phyloP scores from a whole-genome alignment of 2,888 invertebrate genomes.

The Melanophora roralis region DNA sequence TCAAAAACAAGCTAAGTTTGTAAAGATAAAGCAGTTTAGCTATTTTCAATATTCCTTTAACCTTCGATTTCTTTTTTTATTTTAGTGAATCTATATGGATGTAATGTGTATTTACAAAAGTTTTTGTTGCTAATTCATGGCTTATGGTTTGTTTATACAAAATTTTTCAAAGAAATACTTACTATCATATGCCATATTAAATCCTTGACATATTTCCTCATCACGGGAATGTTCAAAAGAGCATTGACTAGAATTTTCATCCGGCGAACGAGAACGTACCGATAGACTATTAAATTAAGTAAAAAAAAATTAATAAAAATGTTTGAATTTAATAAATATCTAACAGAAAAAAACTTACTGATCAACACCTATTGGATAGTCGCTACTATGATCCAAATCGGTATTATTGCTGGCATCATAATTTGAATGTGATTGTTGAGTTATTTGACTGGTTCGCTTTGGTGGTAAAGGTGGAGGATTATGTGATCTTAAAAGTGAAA shows the following conservation, averaged over 20 bases:
- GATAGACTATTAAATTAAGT: slow-evolving; percentile 78
- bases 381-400: slow-evolving; percentile 75
- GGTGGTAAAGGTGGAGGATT: slow-evolving; percentile 89
- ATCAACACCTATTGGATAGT: slow-evolving; percentile 81
- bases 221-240: slow-evolving; percentile 92
- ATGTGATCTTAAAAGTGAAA: slow-evolving; percentile 64
- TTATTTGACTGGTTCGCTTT: slow-evolving; percentile 80
- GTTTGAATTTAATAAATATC: too few species aligned
- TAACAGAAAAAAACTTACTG: slow-evolving; percentile 75
- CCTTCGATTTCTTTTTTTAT: too few species aligned
- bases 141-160: too few species aligned
- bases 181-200: slow-evolving; percentile 56
- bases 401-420: slow-evolving; percentile 72
- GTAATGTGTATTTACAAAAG: too few species aligned
- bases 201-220: slow-evolving; percentile 81
- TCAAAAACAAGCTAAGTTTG: too few species aligned
- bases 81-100: too few species aligned
- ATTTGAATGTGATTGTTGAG: slow-evolving; percentile 77
- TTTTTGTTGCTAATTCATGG: too few species aligned
- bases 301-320: neutral
- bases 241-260: slow-evolving; percentile 84
- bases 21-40: too few species aligned
- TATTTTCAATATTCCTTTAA: too few species aligned
- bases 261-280: slow-evolving; percentile 85
- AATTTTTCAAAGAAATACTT: slow-evolving; percentile 27